Base-by-base conservation (phyloP, 2,113 vertebrate species). In the Choloepus hoffmanni region DNA sequence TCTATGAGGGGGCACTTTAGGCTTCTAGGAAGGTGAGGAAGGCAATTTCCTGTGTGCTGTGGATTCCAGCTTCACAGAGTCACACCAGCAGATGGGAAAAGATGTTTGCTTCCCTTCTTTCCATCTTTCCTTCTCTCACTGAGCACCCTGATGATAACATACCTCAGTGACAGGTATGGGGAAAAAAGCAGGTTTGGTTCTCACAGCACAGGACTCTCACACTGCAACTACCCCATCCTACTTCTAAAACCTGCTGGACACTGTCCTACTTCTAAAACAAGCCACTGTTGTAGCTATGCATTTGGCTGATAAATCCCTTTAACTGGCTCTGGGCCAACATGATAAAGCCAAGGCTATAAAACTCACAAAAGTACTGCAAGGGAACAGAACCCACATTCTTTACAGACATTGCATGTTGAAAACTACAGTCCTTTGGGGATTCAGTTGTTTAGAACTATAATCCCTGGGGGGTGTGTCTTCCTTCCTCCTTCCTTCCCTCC, bases 291-390 rank as follows among this genome's bases (percentile, higher is more conserved):
- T 7, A 76, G 40, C 40, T 65, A n/a, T 19, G 24, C n/a, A 55
- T 6, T 78, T 62, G 63, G 63, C 45, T 30, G 82, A 53, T 62
- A 45, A 50, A 83, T 90, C 82, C 43, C 63, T 89, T 60, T 76
- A 72, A 72, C 62, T 63, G 85, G 53, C 76, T 89, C 50, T 83
- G 40, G 53, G 79, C 60, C 89, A 89, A 26, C 21, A 28, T 14
- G 77, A 78, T 53, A 90, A 90, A 92, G 78, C 63, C 68, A 74
- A 82, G 28, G 50, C 55, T 65, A 33, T 92, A 89, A 85, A 92
- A 90, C 16, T n/a, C 84, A 92, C 48, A 40, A 40, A 90, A 82
- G 26, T 19, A 48, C 28, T 77, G 43, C 12, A 40, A 92, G 48
- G 30, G 62, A 92, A 70, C 65, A 88, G 53, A 88, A 53, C 19